These are phyloP conservation scores for Condylura cristata DNA, from an alignment of 2,113 vertebrate genomes.

Conservation along the genomic window DNA sequence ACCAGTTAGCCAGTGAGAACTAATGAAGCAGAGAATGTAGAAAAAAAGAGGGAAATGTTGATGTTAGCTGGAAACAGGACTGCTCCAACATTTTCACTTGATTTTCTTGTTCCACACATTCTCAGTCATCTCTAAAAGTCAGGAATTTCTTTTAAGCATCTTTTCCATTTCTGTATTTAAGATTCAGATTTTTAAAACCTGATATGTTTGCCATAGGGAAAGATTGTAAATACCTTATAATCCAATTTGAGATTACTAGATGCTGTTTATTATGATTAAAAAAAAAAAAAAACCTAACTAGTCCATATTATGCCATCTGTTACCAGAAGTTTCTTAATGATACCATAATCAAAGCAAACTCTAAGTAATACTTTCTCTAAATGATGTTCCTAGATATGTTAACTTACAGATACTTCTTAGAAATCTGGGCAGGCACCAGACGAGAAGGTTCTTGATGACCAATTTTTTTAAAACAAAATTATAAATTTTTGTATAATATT, in stretches of 20 bases:
- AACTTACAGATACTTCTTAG: neutral
- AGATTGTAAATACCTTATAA: neutral
- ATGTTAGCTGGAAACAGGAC: neutral
- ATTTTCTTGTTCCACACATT: neutral
- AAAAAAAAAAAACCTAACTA: neutral
- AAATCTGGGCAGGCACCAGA: neutral
- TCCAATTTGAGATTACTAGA: neutral
- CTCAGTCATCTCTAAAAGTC: neutral
- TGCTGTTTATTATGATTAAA: neutral
- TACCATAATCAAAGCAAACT: neutral
- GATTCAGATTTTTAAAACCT: neutral
- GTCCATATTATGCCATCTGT: neutral
- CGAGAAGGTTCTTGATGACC: neutral
- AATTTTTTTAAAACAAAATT: conserved; percentile 18
- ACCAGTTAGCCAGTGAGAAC: neutral
- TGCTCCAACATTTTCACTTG: neutral
- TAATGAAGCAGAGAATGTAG: neutral
- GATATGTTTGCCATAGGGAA: neutral
- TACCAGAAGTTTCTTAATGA: neutral
- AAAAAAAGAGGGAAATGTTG: neutral
- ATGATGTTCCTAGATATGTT: neutral
- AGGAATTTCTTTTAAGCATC: neutral
- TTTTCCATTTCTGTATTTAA: neutral
- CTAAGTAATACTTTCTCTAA: neutral
- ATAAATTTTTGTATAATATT: no score